Conservation (phyloP, 2,113 vertebrate genomes). For the Heterocephalus glaber region DNA sequence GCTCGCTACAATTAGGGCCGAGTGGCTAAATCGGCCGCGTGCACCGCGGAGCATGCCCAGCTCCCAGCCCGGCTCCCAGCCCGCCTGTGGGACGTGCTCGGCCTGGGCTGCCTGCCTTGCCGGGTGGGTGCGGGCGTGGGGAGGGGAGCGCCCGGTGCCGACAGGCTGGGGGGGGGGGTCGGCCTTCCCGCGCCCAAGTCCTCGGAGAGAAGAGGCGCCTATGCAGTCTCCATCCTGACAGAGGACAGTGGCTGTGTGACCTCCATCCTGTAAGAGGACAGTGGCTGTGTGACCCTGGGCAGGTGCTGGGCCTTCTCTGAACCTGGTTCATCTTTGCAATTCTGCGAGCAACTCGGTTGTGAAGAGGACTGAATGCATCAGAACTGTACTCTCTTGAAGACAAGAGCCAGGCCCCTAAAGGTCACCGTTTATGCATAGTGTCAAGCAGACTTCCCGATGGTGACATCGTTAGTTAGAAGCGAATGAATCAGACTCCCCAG, state of each 20-base stretch:
- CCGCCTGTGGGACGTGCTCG: not conserved
- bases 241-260: not conserved
- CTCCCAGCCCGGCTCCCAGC: slow-evolving; percentile 75
- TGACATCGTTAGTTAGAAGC: fast-evolving
- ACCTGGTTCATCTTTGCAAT: not conserved
- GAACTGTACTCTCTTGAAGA: not conserved
- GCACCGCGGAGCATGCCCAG: slow-evolving; percentile 90
- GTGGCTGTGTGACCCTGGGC: not conserved
- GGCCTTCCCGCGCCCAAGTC: not conserved
- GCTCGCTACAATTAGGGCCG: slow-evolving; percentile 91
- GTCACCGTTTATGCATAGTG: not conserved
- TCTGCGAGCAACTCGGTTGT: fast-evolving
- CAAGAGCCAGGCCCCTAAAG: not conserved
- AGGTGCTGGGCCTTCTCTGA: not conserved
- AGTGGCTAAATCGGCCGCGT: slow-evolving; percentile 92
- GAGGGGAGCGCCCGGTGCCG: not conserved
- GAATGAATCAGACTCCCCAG: not conserved
- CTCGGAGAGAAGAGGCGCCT: not conserved
- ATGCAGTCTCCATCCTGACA: not conserved
- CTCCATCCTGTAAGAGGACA: not conserved
- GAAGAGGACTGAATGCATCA: too few relatives aligned
- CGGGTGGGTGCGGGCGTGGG: not conserved
- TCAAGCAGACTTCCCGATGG: not conserved
- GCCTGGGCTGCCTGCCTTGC: not conserved
- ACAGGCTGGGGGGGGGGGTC: too few relatives aligned